phyloP scores from a whole-genome alignment of 2,113 vertebrate species.

The Melanerpes aurifrons region DNA sequence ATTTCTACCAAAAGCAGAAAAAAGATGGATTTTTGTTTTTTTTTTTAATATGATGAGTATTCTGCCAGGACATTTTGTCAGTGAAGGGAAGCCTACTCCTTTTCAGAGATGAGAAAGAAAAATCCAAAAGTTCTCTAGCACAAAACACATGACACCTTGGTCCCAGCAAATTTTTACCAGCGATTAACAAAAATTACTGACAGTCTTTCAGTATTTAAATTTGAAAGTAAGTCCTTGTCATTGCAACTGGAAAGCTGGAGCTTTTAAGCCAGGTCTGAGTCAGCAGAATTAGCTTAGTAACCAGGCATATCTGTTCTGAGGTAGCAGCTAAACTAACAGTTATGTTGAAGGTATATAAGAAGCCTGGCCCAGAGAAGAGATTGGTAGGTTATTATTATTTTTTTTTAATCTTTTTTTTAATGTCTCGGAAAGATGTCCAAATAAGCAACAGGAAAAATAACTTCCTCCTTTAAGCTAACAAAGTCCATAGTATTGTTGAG shows the following conservation, averaged over 20 bases:
- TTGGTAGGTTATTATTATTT: background rate
- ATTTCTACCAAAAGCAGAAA: background rate
- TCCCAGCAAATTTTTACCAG: background rate
- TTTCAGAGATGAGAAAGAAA: background rate
- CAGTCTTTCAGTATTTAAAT: conserved; percentile 23
- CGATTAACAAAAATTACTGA: conserved; percentile 5
- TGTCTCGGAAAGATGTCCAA: conserved; percentile 13
- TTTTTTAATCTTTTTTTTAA: background rate
- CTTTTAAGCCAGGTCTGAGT: conserved; percentile 39
- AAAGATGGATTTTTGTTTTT: too few relatives aligned
- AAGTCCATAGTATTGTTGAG: background rate
- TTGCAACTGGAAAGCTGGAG: background rate
- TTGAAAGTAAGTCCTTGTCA: background rate
- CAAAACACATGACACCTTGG: background rate
- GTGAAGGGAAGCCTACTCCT: background rate
- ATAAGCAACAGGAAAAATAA: conserved; percentile 15
- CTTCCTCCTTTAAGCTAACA: background rate
- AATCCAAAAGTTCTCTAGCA: background rate
- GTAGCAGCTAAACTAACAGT: conserved; percentile 61
- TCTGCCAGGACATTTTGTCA: background rate
- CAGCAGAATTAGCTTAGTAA: conserved; percentile 46
- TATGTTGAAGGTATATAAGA: conserved; percentile 37
- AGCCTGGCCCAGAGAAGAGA: background rate
- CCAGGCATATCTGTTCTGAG: conserved; percentile 11
- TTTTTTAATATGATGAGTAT: background rate